These are phyloP conservation scores for Trichomycterus rosablanca DNA, from an alignment of 2,113 vertebrate genomes.

Conservation along the genomic window DNA sequence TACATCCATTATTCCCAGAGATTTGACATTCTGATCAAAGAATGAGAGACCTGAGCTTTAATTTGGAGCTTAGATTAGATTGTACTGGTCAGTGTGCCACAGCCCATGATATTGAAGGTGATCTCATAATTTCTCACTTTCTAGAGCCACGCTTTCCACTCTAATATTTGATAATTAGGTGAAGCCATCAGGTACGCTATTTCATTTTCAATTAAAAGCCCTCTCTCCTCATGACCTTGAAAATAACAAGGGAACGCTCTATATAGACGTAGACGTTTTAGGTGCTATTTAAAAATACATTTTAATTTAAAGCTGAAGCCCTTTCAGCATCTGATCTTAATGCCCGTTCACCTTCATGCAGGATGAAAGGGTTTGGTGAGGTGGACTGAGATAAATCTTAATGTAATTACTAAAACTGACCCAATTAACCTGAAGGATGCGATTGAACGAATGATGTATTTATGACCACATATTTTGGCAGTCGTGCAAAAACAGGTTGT, in stretches of 20 bases:
- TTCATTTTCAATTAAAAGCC: conserved; percentile 72
- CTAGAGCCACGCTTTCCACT: conserved; percentile 48
- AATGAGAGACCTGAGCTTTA: conserved; percentile 29
- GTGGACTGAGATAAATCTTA: conserved; percentile 52
- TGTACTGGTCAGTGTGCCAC: conserved; percentile 39
- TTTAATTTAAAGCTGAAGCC: conserved; percentile 59
- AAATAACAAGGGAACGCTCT: conserved; percentile 46
- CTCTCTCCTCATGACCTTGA: conserved; percentile 62
- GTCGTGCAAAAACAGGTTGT: conserved; percentile 4
- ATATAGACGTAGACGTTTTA: conserved; percentile 49
- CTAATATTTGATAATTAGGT: conserved; percentile 73
- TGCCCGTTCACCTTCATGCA: conserved; percentile 48
- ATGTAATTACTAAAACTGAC: conserved; percentile 62
- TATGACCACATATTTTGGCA: conserved; percentile 39
- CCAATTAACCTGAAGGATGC: conserved; percentile 58
- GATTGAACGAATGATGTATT: conserved; percentile 53
- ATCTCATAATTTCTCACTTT: conserved; percentile 61
- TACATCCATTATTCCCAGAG: conserved; percentile 33
- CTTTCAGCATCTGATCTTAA: conserved; percentile 52
- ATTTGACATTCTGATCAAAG: conserved; percentile 28
- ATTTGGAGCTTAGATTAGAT: conserved; percentile 42
- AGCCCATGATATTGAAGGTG: conserved; percentile 44
- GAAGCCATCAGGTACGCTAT: conserved; percentile 69
- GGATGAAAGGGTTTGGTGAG: conserved; percentile 44
- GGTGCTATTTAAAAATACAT: conserved; percentile 59